These are phyloP conservation scores for Alfaro cultratus DNA, from an alignment of 2,797 vertebrate genomes.

Conservation along the genomic window DNA sequence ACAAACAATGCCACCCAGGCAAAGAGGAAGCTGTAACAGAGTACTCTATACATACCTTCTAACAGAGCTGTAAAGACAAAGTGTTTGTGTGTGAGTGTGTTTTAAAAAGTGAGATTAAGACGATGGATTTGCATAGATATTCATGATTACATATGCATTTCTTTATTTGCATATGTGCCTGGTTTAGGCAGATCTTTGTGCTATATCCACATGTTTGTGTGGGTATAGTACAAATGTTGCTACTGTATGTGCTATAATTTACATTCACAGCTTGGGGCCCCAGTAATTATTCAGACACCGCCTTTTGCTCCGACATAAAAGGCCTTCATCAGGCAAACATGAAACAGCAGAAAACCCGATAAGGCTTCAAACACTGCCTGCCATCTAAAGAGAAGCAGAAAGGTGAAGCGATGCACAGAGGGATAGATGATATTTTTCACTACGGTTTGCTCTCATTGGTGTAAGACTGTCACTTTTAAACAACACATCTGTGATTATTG, in stretches of 20 bases:
- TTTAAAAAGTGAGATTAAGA: slow-evolving; percentile 12
- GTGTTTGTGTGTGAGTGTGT: slow-evolving; percentile 5
- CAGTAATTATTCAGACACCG: slow-evolving; percentile 82
- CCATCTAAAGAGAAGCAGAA: slow-evolving; percentile 75
- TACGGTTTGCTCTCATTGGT: slow-evolving; percentile 64
- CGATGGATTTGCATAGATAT: slow-evolving; percentile 6
- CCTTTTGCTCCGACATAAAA: slow-evolving; percentile 83
- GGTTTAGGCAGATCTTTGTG: slow-evolving; percentile 40
- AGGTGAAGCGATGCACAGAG: slow-evolving; percentile 75
- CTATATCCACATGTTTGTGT: slow-evolving; percentile 35
- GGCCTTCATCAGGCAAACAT: slow-evolving; percentile 81
- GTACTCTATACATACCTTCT: background rate
- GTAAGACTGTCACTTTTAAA: slow-evolving; percentile 58
- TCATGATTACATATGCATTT: slow-evolving; percentile 37
- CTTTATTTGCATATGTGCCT: slow-evolving; percentile 48
- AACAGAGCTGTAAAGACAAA: background rate
- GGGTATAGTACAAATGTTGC: slow-evolving; percentile 77
- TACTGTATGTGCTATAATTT: slow-evolving; percentile 76
- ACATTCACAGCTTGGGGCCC: slow-evolving; percentile 82
- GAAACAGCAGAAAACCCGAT: slow-evolving; percentile 78
- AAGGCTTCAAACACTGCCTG: slow-evolving; percentile 79
- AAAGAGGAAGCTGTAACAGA: background rate
- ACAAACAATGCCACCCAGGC: background rate
- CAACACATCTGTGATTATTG: slow-evolving; percentile 54
- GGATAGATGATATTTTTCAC: slow-evolving; percentile 76